Percentiles rank a stretch among this genome's conserved stretches.
Conservation (phyloP, 1,140 invertebrate genomes). For the Drosophila elegans region DNA sequence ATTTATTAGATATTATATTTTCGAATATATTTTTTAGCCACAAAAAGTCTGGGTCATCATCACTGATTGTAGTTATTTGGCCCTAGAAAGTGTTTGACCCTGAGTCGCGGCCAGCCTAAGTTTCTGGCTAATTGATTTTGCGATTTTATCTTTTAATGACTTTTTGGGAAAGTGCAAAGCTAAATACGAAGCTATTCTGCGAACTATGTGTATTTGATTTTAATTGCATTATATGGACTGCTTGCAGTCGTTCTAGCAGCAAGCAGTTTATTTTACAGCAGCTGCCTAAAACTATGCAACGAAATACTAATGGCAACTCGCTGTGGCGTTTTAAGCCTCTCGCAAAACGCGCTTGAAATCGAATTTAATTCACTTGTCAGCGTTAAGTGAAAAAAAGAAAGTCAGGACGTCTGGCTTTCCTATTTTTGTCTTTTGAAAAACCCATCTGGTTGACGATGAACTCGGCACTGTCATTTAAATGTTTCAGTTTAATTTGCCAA, state of each 20-base stretch:
- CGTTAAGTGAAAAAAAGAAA: conserved; percentile 7
- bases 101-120: conserved; percentile 53
- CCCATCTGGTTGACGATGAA: conserved; percentile 17
- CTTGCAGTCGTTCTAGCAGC: neutral
- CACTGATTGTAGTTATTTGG: neutral
- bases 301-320: neutral
- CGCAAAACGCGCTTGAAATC: conserved; percentile 25
- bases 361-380: conserved; percentile 34
- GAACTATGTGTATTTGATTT: conserved; percentile 44
- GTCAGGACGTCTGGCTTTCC: conserved; percentile 1
- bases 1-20: too few relatives aligned
- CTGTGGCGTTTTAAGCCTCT: conserved; percentile 28
- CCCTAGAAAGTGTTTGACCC: conserved; percentile 7
- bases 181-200: conserved; percentile 21
- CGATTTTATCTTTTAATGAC: conserved; percentile 83
- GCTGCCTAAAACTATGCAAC: conserved; percentile 30
- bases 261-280: conserved; percentile 4
- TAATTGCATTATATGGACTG: conserved; percentile 53
- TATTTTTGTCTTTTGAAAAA: conserved; percentile 11
- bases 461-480: conserved; percentile 9
- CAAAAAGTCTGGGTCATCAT: neutral
- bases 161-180: conserved; percentile 68
- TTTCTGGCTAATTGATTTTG: conserved; percentile 83
- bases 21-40: neutral
- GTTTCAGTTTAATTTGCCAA: conserved; percentile 11